A percentile compares a stretch with the other conserved stretches of the same genome.
These are phyloP conservation scores for Melanotus villosus DNA, from an alignment of 2,888 invertebrate genomes.

Conservation along the genomic window DNA sequence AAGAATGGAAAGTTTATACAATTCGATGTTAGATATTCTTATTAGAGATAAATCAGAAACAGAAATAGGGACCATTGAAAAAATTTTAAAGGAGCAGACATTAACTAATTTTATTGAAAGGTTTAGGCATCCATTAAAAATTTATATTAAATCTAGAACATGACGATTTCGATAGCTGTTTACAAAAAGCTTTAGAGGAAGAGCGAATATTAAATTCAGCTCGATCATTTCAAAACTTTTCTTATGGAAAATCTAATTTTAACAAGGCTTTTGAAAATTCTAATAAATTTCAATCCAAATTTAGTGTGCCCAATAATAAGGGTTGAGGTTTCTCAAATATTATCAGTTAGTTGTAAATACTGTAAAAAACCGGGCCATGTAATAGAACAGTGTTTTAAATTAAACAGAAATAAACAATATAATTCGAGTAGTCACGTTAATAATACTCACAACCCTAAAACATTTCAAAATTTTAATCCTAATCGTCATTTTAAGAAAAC, in stretches of 20 bases:
- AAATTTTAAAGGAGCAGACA: neutral
- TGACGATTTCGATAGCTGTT: neutral
- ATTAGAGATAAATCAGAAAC: neutral
- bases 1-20: neutral
- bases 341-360: neutral
- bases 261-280: no score
- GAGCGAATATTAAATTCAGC: neutral
- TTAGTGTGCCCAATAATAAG: no score
- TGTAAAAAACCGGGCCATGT: neutral
- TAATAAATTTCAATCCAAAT: no score
- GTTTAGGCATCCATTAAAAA: neutral
- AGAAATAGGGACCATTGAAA: neutral
- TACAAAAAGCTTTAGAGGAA: neutral
- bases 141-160: neutral
- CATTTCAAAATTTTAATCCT: neutral
- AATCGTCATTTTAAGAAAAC: no score
- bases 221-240: neutral
- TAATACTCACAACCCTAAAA: neutral
- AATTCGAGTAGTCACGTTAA: neutral
- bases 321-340: neutral
- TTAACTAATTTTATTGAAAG: neutral
- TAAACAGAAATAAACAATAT: neutral
- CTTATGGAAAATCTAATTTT: no score
- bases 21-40: neutral
- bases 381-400: neutral